Evolutionary conservation across 1,140 invertebrate species (phyloP), one percentile per base, ranked within the genome.

Genomic region (Caenorhabditis briggsae): DNA sequence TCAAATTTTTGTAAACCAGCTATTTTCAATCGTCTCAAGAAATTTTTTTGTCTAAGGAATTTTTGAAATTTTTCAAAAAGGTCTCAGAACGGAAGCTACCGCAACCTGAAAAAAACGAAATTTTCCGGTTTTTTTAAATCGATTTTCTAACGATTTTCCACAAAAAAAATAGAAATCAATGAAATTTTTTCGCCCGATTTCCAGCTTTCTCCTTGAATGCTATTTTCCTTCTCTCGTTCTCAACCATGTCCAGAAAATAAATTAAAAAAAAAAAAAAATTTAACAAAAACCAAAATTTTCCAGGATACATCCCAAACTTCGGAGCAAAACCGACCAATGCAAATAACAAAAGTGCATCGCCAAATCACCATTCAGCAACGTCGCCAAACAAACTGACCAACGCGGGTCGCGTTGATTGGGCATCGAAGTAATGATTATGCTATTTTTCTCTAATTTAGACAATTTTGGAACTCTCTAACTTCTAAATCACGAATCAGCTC

Each of bases 241-340:
- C 14, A 65, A 14, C 23, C 23, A 65, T 14, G n/a, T 20, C 64
- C n/a, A 43, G 64, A 65, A 65, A 33, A 6, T 6, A 65, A 12
- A 65, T 12, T 12, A 5, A 33, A 65, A 65, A 12, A 14, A 65
- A n/a, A 53, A 53, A 53, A 2, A 2, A 33, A 2, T 33, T 33
- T 6, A 9, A 20, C 46, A 11, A 82, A 16, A 25, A 2, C 33
- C 33, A 14, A 74, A 8, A 18, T 46, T 25, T 74, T 43, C 65
- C 65, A 46, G 86, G 86, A 11, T 87, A 87, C 82, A 83, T 87
- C 83, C 86, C 86, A 70, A 87, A 55, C 33, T 87, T 87, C 70
- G 86, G 86, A 33, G 86, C 83, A 74, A 83, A 23, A 83, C 58
- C 25, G 53, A 83, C 64, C 9, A 53, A 16, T 53, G 50, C 50